These are phyloP conservation scores for Vollenhovia emeryi DNA, from an alignment of 1,140 invertebrate genomes.

Conservation along the genomic window DNA sequence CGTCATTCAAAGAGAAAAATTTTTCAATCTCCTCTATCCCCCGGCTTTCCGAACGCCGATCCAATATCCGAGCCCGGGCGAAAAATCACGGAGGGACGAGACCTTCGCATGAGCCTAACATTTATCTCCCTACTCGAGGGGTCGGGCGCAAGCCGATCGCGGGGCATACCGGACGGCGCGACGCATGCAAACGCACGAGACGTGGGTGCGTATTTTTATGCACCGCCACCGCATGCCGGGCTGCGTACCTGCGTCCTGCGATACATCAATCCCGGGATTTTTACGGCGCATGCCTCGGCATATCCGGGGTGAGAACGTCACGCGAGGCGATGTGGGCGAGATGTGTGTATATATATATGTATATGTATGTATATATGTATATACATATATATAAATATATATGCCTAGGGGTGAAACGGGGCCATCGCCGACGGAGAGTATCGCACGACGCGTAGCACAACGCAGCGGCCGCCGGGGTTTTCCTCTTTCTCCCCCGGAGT, in stretches of 20 bases:
- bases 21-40: neutral
- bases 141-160: neutral
- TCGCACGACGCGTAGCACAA: neutral
- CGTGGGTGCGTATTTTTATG: slow-evolving; percentile 39
- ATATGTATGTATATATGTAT: neutral
- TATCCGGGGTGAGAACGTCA: slow-evolving; percentile 75
- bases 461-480: neutral
- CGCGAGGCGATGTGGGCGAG: slow-evolving; percentile 41
- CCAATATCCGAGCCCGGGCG: neutral
- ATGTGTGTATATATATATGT: neutral
- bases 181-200: slow-evolving; percentile 76
- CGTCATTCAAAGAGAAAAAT: neutral
- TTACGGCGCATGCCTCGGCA: slow-evolving; percentile 84
- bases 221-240: neutral
- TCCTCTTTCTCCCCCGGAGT: neutral
- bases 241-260: slow-evolving; percentile 83
- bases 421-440: slow-evolving; percentile 3
- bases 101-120: neutral
- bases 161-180: neutral
- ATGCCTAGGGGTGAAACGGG: slow-evolving; percentile 14
- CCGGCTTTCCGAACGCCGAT: neutral
- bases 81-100: neutral
- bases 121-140: neutral
- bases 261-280: slow-evolving; percentile 84
- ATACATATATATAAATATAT: slow-evolving; percentile 1